Evolutionary conservation across 2,888 invertebrate genomes (phyloP), one percentile per base, ranked within the genome.

Genomic region (Eristalis arbustorum): DNA sequence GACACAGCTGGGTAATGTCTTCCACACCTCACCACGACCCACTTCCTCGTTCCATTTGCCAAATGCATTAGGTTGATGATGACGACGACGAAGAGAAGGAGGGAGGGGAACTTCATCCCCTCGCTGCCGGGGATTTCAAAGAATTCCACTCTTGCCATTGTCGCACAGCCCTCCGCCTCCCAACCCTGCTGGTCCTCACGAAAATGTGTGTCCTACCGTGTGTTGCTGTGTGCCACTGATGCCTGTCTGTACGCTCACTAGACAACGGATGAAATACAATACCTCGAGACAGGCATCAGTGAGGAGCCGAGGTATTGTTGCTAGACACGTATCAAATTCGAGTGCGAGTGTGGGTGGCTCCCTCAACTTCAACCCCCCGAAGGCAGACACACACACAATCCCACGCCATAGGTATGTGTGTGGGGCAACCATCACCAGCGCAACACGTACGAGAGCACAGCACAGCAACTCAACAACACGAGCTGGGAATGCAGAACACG

Each of bases 251-350:
- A 42, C 68, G 76, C 64, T 81, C 31, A 31, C 81, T 81, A 81
- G 85, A 85, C 85, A 77, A 40, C 57, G 68, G 49, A 8, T 81
- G 83, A 66, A 71, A 82, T 49, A 81, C 68, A 81, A 85, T 85
- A 81, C 62, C 69, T 56, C 64, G 63, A 69, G 77, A 78, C 77
- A 81, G 82, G 74, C 66, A 75, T 68, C 73, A 67, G 84, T 85
- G 80, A 59, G 81, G 73, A 85, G 69, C 76, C 68, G 49, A 18
- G 49, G n/a, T 49, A 75, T 82, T 87, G 83, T 83, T 83, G 72
- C 83, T 75, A 79, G 83, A 87, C 83, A 83, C 72, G 79, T 75
- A 82, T 75, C 82, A 83, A 82, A 87, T 78, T 78, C 66, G 69
- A 42, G 64, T 59, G 62, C 28, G 61, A 23, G 8, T 1, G 10